These are phyloP conservation scores for Lasius fuliginosus DNA, from an alignment of 2,888 invertebrate genomes.

Conservation along the genomic window DNA sequence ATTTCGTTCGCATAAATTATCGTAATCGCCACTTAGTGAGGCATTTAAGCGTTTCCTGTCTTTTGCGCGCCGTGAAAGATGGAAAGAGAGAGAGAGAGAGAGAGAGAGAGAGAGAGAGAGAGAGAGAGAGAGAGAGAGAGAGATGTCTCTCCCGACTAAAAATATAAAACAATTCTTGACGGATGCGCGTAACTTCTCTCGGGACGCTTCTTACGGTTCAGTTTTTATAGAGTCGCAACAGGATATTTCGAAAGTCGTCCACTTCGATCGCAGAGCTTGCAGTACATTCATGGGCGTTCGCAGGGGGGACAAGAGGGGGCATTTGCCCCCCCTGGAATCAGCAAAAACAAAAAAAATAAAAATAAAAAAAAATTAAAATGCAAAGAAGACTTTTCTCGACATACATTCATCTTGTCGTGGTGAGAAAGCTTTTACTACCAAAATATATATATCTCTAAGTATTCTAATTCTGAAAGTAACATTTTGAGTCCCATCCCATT, in stretches of 20 bases:
- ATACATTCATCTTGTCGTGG: too few relatives aligned
- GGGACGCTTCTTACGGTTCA: conserved; percentile 61
- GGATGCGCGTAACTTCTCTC: conserved; percentile 44
- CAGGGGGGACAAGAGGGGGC: too few relatives aligned
- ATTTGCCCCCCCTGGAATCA: too few relatives aligned
- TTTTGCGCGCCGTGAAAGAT: not conserved
- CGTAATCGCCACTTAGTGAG: conserved; percentile 58
- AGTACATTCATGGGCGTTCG: too few relatives aligned
- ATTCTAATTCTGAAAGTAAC: too few relatives aligned
- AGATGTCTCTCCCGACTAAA: conserved; percentile 8
- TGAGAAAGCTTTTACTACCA: too few relatives aligned
- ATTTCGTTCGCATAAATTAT: conserved; percentile 51
- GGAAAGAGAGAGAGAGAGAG: not conserved
- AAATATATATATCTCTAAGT: too few relatives aligned
- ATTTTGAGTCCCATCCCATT: too few relatives aligned
- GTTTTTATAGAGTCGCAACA: conserved; percentile 51
- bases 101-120: not conserved
- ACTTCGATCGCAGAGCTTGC: not conserved
- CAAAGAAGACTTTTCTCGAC: too few relatives aligned
- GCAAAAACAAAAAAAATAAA: too few relatives aligned
- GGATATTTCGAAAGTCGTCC: conserved; percentile 4
- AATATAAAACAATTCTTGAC: conserved; percentile 58
- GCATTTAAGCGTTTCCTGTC: conserved; percentile 49
- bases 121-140: not conserved
- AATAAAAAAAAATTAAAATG: too few relatives aligned